These are phyloP conservation scores for Lophotriccus pileatus DNA, from an alignment of 2,797 vertebrate species.

Conservation along the genomic window DNA sequence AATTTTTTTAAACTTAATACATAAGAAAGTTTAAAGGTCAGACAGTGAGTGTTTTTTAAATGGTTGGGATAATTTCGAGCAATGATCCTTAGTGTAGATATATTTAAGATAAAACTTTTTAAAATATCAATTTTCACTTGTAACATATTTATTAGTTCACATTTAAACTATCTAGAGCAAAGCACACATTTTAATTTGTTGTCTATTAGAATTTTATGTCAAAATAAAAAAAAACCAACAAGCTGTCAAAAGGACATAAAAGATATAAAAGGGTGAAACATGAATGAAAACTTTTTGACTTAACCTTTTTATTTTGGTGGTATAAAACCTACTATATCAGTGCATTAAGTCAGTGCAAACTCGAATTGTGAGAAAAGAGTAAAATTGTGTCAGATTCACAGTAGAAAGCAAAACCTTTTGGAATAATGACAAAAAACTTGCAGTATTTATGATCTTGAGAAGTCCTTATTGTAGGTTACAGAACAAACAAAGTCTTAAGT, in stretches of 20 bases:
- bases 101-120: neutral
- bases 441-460: neutral
- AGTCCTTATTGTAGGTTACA: slow-evolving; percentile 29
- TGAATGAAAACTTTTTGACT: neutral
- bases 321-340: neutral
- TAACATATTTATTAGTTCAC: neutral
- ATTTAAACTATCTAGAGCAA: neutral
- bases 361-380: neutral
- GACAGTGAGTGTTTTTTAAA: neutral
- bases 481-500: slow-evolving; percentile 55
- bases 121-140: neutral
- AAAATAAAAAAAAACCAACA: neutral
- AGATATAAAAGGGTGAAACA: neutral
- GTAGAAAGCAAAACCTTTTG: neutral
- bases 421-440: neutral
- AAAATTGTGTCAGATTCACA: neutral
- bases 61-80: neutral
- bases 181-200: neutral
- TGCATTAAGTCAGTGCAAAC: neutral
- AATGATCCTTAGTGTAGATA: neutral
- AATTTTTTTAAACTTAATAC: neutral
- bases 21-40: neutral
- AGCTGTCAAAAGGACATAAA: neutral
- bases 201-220: neutral
- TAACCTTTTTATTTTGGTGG: neutral